Conservation (phyloP, 2,888 invertebrate species). For the Calameuta filiformis region DNA sequence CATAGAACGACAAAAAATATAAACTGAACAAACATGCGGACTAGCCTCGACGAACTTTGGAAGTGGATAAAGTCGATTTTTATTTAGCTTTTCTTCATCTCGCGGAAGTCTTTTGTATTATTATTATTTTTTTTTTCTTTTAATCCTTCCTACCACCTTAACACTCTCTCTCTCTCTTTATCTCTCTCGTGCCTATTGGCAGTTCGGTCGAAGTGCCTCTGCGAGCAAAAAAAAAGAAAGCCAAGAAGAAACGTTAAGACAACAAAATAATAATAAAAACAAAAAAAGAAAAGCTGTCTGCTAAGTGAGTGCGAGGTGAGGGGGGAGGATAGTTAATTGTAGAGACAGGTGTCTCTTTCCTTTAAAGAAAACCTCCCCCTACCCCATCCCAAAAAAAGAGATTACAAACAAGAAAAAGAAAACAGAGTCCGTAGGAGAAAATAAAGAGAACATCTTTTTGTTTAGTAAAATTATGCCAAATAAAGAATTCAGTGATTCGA, state of each 20-base stretch:
- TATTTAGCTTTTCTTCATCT: not conserved
- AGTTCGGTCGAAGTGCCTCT: not conserved
- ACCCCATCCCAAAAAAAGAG: conserved; percentile 22
- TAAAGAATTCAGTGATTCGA: conserved; percentile 15
- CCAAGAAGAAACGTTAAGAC: not conserved
- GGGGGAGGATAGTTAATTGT: not conserved
- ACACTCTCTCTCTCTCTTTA: not conserved
- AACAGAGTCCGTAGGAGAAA: conserved; percentile 15
- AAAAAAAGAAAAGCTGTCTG: not conserved
- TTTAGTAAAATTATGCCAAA: conserved; percentile 11
- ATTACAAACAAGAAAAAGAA: conserved; percentile 18
- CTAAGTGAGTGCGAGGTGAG: not conserved
- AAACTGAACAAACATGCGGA: conserved; percentile 37
- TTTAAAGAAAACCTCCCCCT: conserved; percentile 21
- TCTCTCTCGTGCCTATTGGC: not conserved
- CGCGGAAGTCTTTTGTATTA: not conserved
- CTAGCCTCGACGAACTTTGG: conserved; percentile 62
- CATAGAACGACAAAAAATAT: not conserved
- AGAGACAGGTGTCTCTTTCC: too few species aligned
- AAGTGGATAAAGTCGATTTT: conserved; percentile 18
- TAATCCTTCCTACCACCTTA: not conserved
- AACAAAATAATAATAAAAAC: not conserved
- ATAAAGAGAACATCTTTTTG: not conserved
- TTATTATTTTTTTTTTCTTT: too few species aligned
- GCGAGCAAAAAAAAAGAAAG: not conserved